Percentiles rank a stretch among this genome's conserved stretches.
phyloP scores from a whole-genome alignment of 2,797 vertebrate genomes.

The Cyprinella venusta region DNA sequence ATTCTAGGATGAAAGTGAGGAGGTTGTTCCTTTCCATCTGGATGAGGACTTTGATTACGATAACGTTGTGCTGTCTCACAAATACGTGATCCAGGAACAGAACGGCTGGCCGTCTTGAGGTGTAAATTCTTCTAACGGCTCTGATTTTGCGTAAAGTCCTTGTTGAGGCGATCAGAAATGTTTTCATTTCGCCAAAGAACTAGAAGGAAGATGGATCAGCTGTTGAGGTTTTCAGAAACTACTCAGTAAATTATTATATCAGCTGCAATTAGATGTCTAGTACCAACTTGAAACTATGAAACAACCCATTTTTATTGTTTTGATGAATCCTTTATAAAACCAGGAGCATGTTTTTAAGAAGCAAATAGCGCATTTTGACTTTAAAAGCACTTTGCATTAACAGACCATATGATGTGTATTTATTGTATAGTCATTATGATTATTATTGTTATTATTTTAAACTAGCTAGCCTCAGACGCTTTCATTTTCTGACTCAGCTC shows the following conservation, averaged over 20 bases:
- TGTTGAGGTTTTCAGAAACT: background rate
- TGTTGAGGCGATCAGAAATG: background rate
- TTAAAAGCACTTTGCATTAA: background rate
- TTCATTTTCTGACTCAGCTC: conserved; percentile 25
- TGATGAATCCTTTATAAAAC: background rate
- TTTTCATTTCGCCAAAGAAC: background rate
- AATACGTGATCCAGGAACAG: conserved; percentile 62
- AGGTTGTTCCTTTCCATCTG: conserved; percentile 76
- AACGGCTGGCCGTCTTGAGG: conserved; percentile 46
- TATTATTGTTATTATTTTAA: conserved; percentile 9
- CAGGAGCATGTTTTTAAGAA: background rate
- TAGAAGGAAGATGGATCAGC: background rate
- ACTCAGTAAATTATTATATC: background rate
- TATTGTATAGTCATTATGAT: background rate
- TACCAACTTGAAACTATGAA: background rate
- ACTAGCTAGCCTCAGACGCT: background rate
- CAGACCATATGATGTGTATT: background rate
- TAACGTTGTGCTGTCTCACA: conserved; percentile 72
- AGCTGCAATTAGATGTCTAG: background rate
- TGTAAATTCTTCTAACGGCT: conserved; percentile 19
- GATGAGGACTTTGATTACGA: conserved; percentile 83
- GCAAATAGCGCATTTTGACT: background rate
- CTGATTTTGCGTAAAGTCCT: conserved; percentile 12
- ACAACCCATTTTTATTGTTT: background rate
- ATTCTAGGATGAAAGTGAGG: conserved; percentile 63